Percentiles rank a stretch among this genome's conserved stretches.
These are phyloP conservation scores for Oryzias melastigma DNA, from an alignment of 2,113 vertebrate genomes.

Conservation along the genomic window DNA sequence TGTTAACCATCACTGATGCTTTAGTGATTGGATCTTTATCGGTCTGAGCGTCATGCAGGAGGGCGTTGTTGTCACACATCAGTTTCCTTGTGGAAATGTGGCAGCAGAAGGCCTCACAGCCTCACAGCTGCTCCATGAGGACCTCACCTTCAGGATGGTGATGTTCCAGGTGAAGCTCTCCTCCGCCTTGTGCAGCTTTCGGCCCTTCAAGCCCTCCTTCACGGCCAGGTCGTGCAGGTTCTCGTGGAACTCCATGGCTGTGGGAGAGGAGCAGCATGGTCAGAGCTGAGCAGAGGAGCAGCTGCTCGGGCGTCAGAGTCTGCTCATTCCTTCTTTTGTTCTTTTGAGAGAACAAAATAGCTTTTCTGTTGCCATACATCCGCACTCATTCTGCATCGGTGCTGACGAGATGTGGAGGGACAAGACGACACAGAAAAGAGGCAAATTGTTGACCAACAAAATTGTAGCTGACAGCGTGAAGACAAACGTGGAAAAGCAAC, in stretches of 20 bases:
- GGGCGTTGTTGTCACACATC: too few species aligned
- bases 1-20: too few species aligned
- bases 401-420: constrained; percentile 2
- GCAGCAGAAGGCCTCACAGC: too few species aligned
- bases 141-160: constrained; percentile 95
- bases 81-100: too few species aligned
- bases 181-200: constrained; percentile 92
- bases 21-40: too few species aligned
- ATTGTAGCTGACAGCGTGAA: background rate
- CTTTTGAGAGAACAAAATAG: too few species aligned
- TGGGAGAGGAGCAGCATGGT: constrained; percentile 16
- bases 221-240: constrained; percentile 88
- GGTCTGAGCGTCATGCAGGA: too few species aligned
- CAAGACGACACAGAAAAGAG: background rate
- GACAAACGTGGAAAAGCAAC: background rate
- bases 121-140: too few species aligned
- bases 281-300: constrained; percentile 12
- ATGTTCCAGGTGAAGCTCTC: constrained; percentile 99
- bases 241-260: constrained; percentile 97
- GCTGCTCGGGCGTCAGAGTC: constrained; percentile 27
- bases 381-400: background rate
- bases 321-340: background rate
- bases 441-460: background rate
- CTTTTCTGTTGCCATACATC: too few species aligned
- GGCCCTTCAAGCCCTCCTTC: constrained; percentile 93